These are phyloP conservation scores for Meliscaeva auricollis DNA, from an alignment of 2,888 invertebrate genomes.

Conservation along the genomic window DNA sequence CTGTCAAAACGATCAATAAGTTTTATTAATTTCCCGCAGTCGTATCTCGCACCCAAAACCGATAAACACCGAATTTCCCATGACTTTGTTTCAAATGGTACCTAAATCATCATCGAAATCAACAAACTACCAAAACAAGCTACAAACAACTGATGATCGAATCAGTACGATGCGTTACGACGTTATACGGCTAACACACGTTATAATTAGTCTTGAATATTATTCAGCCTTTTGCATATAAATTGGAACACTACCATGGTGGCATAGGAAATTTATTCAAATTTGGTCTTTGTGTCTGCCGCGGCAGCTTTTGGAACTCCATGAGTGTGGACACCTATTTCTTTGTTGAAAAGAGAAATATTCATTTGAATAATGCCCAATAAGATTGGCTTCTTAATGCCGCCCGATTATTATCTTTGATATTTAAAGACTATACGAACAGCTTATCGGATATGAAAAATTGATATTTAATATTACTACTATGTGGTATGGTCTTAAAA, in stretches of 20 bases:
- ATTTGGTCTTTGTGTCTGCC: constrained; percentile 62
- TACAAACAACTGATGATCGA: constrained; percentile 61
- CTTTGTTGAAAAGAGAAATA: constrained; percentile 50
- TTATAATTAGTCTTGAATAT: constrained; percentile 73
- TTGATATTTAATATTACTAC: constrained; percentile 51
- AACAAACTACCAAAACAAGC: constrained; percentile 71
- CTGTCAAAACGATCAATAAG: constrained; percentile 57
- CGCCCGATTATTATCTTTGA: constrained; percentile 69
- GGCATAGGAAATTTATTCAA: constrained; percentile 73
- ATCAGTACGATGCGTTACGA: constrained; percentile 31
- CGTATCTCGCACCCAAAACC: constrained; percentile 71
- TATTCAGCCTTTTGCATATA: constrained; percentile 74
- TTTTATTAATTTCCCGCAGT: constrained; percentile 67
- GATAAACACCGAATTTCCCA: constrained; percentile 66
- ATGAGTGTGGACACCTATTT: constrained; percentile 58
- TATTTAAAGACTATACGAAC: constrained; percentile 38
- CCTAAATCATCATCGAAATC: constrained; percentile 56
- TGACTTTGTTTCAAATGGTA: constrained; percentile 51
- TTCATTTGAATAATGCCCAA: constrained; percentile 70
- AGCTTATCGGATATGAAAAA: constrained; percentile 67
- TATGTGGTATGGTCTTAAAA: constrained; percentile 38
- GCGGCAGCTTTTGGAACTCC: constrained; percentile 67
- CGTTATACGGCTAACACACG: constrained; percentile 10
- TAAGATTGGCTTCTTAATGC: constrained; percentile 47
- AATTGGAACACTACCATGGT: constrained; percentile 75